These are phyloP conservation scores for Leucoraja erinaceus DNA, from an alignment of 2,113 vertebrate species.

Conservation along the genomic window DNA sequence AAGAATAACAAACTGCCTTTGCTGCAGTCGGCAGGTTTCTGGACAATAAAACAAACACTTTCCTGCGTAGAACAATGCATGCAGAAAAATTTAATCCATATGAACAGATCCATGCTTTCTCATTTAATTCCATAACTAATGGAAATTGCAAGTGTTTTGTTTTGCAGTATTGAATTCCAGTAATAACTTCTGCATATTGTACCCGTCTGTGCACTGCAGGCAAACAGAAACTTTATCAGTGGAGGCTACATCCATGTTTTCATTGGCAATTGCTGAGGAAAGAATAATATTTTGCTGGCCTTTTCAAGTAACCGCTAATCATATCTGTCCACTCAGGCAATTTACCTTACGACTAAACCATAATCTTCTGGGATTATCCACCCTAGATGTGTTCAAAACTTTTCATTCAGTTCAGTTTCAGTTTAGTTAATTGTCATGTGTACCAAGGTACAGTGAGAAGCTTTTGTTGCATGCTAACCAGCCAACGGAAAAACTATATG, in stretches of 20 bases:
- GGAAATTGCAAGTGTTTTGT: neutral
- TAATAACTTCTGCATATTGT: neutral
- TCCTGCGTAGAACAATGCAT: neutral
- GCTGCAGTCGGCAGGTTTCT: neutral
- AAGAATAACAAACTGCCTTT: neutral
- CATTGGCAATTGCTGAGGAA: neutral
- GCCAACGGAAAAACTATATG: too few relatives aligned
- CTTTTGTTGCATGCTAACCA: too few relatives aligned
- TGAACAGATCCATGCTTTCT: neutral
- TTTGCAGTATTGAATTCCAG: neutral
- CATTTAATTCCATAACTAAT: neutral
- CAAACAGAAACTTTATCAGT: neutral
- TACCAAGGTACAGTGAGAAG: too few relatives aligned
- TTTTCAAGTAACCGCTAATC: slow-evolving; percentile 2
- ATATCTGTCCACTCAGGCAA: neutral
- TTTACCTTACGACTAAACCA: neutral
- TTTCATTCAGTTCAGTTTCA: neutral
- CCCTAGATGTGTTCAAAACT: neutral
- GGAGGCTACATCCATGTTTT: neutral
- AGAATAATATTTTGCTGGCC: neutral
- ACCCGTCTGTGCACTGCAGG: neutral
- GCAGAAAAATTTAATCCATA: neutral
- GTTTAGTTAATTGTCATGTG: too few relatives aligned
- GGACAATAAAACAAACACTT: neutral
- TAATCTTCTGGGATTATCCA: neutral